Conservation (phyloP, 2,113 vertebrate genomes). For the Tonatia bakeri region DNA sequence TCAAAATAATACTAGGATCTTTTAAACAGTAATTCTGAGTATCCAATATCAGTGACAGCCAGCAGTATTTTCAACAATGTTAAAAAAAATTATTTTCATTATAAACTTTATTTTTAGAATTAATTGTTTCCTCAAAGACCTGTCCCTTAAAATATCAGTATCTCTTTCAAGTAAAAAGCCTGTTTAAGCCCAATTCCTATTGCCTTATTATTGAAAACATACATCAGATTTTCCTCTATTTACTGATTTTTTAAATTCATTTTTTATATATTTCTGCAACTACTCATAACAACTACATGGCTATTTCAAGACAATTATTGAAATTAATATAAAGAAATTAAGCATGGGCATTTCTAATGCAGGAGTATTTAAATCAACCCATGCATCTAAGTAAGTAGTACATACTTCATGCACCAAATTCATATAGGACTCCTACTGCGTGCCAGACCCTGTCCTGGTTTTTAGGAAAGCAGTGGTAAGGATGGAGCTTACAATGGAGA, state of each 20-base stretch:
- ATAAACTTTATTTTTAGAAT: constrained; percentile 2
- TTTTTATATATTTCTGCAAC: neutral
- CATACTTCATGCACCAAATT: neutral
- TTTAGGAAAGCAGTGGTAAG: neutral
- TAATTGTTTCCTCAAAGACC: constrained; percentile 22
- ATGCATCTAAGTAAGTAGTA: rapidly evolving
- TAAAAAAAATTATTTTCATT: neutral
- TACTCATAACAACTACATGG: neutral
- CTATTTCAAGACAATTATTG: neutral
- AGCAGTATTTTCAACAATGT: neutral
- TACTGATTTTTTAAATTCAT: neutral
- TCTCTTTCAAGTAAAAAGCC: constrained; percentile 9
- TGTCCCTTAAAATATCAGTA: constrained; percentile 28
- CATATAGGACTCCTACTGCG: neutral
- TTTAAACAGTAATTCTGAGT: neutral
- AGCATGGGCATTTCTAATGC: neutral
- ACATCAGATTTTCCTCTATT: neutral
- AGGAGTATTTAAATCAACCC: neutral
- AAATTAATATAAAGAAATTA: neutral
- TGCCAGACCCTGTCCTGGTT: neutral
- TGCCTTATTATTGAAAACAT: constrained; percentile 16
- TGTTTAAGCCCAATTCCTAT: neutral
- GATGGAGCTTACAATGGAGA: neutral
- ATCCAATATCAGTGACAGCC: neutral
- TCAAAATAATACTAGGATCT: neutral